Evolutionary conservation across 2,797 vertebrate genomes (phyloP), one percentile per base, ranked within the genome.

Genomic region (Schizopygopsis malacanthus): DNA sequence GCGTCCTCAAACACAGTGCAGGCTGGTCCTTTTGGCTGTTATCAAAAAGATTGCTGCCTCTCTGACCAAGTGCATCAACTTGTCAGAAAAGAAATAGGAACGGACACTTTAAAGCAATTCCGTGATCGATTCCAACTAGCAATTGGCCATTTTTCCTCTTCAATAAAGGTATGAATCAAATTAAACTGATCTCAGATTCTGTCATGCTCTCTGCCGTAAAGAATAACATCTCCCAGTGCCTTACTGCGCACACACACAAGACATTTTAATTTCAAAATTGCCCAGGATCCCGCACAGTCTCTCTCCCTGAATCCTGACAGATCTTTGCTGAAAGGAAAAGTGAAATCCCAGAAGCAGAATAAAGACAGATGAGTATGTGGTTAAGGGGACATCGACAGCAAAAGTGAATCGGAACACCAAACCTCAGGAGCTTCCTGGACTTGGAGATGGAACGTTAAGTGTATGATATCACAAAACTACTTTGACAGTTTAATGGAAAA

Each of bases 401-500:
- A 71, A 72, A 85, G 73, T 85, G 39, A 79, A 71, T 61, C 12
- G 1, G 83, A 79, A 70, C 43, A 54, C 11, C 39, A 79, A 85
- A 79, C 76, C 83, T 85, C 83, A 61, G 75, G 65, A 85, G 83
- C 50, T 71, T 71, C 52, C 67, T 59, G 52, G 18, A n/a, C 61
- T 69, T 6, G 37, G 45, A 78, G 47, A 78, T 78, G 45, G 8
- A 22, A 15, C 25, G 4, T 71, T 79, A 79, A 85, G 76, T 79
- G 75, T 13, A 61, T 61, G 67, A 85, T 59, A 71, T 79, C 20
- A n/a, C 76, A 71, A 85, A 85, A 85, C 76, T 79, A 61, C 50
- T 47, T 56, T 79, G 65, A 70, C 83, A 84, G 45, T 39, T 85
- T 79, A 79, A 85, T 79, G 67, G 83, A 71, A 79, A 85, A 45